Base-by-base conservation (phyloP, 2,797 vertebrate genomes). In the Lithobates sylvaticus region DNA sequence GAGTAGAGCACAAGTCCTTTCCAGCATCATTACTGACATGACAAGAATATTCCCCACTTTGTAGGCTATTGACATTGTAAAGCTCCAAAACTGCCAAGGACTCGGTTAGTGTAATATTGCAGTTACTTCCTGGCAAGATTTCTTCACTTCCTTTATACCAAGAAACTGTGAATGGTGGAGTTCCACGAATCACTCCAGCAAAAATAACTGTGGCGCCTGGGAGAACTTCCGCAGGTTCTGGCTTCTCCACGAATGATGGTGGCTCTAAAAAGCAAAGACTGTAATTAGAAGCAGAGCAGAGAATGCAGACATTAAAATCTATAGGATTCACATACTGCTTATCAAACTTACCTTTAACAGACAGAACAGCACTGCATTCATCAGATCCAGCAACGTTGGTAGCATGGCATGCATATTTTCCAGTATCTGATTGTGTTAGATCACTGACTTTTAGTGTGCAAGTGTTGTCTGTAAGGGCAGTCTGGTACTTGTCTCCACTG, bases 131-230 rank as follows among this genome's bases (percentile, higher is more conserved):
- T 0, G 95, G 94, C 77, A 95, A 83, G 81, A 99, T 93, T 85
- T 99, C 98, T 26, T 94, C 96, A 86, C 97, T 97, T 81, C 97
- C 98, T 92, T 92, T 96, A 91, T 98, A 98, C 98, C 98, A 99
- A 77, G 95, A 97, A 26, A 98, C 95, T 88, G 91, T 94, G 90
- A 99, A 93, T 64, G 97, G 98, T 86, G 96, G 94, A 6, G 96
- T 98, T 88, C 98, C 98, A 89, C 94, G 96, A 88, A 98, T 96
- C 83, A 94, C 90, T 85, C 95, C 91, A 80, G 88, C 95, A 90
- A 99, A 95, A 9, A 92, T 95, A 83, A 99, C 95, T 13, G 93
- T 97, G 83, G 91, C 93, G 89, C 97, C 96, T 9, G 98, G 98
- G 84, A 98, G 94, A 80, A 97, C 95, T 84, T 99, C 97, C 90